These are phyloP conservation scores for Rynchops niger DNA, from an alignment of 2,113 vertebrate genomes.

Conservation along the genomic window DNA sequence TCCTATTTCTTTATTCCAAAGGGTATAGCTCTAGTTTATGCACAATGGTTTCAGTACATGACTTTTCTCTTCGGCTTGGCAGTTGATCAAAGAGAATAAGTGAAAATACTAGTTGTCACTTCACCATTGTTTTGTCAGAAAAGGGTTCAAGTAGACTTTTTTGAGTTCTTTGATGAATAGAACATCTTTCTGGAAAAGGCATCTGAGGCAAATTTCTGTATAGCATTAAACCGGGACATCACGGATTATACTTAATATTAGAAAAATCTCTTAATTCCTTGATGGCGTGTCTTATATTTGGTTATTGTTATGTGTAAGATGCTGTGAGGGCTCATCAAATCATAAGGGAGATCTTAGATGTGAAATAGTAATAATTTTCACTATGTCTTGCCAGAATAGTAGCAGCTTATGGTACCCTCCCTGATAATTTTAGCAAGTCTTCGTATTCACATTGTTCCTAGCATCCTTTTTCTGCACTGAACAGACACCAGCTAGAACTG, in stretches of 20 bases:
- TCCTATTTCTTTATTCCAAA: constrained; percentile 19
- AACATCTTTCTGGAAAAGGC: constrained; percentile 35
- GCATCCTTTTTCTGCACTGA: background rate
- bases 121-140: constrained; percentile 39
- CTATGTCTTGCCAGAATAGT: background rate
- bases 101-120: constrained; percentile 43
- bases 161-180: background rate
- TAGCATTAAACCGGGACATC: constrained; percentile 35
- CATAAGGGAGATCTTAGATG: constrained; percentile 4
- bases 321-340: background rate
- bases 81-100: constrained; percentile 33
- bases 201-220: constrained; percentile 30
- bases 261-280: constrained; percentile 56
- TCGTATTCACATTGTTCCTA: background rate
- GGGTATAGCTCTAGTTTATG: background rate
- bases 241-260: constrained; percentile 57
- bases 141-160: constrained; percentile 25
- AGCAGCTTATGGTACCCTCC: background rate
- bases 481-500: background rate
- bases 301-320: constrained; percentile 22
- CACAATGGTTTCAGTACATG: background rate
- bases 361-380: background rate
- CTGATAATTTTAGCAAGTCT: background rate
- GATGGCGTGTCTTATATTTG: background rate
- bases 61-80: constrained; percentile 27